Conservation (phyloP, 2,888 invertebrate genomes). For the Lasioglossum lativentre region DNA sequence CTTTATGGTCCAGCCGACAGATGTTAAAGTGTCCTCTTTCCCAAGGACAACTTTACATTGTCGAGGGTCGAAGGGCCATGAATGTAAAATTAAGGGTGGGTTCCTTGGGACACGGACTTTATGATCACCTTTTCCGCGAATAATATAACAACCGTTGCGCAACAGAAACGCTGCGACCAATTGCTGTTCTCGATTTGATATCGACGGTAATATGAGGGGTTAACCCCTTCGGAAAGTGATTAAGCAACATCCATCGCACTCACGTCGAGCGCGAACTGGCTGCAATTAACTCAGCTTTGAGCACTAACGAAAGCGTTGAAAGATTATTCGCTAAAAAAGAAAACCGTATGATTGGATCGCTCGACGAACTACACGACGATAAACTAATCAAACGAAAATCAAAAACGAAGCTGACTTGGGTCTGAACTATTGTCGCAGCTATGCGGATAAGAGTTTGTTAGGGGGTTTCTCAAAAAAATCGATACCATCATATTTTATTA, state of each 20-base stretch:
- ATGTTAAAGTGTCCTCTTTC: background rate
- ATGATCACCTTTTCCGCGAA: constrained; percentile 4
- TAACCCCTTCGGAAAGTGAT: background rate
- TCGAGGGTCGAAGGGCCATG: background rate
- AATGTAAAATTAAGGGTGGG: constrained; percentile 13
- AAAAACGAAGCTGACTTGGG: background rate
- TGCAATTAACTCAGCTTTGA: constrained; percentile 5
- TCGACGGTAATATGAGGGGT: background rate
- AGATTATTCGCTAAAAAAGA: background rate
- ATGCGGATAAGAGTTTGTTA: background rate
- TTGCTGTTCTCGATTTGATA: constrained; percentile 10
- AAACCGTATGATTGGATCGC: background rate
- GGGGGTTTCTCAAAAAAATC: background rate
- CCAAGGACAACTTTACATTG: background rate
- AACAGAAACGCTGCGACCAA: background rate
- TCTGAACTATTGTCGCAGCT: background rate
- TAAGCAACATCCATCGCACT: constrained; percentile 5
- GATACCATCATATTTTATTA: background rate
- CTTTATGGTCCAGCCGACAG: background rate
- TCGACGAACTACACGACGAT: background rate
- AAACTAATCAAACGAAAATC: background rate
- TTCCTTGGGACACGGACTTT: background rate
- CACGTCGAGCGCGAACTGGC: background rate
- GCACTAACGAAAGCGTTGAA: background rate
- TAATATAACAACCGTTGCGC: background rate